Evolutionary conservation across 2,888 invertebrate species (phyloP).

Genomic region (Pristionchus japonicus): DNA sequence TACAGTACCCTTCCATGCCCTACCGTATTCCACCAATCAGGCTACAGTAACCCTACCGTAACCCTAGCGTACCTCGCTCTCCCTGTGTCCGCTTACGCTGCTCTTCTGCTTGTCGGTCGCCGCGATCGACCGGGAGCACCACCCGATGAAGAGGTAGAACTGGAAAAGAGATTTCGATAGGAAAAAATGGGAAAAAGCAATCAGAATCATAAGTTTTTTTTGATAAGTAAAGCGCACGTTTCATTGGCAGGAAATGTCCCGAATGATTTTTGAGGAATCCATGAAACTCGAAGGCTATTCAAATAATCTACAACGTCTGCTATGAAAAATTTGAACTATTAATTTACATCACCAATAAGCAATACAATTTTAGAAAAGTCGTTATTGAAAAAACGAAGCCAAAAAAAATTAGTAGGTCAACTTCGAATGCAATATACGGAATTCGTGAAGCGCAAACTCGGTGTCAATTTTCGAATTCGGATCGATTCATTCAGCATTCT

Average conservation of each 20-base stretch:
- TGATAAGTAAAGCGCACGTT: too few relatives aligned
- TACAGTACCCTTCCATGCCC: too few relatives aligned
- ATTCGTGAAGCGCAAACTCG: not conserved
- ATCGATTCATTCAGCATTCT: not conserved
- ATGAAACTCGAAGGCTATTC: not conserved
- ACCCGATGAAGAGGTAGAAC: constrained; percentile 91
- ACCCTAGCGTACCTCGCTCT: constrained; percentile 42
- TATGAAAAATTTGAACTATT: not conserved
- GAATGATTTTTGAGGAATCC: not conserved
- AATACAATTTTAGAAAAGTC: not conserved
- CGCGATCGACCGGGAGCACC: constrained; percentile 85
- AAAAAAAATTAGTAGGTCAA: too few relatives aligned
- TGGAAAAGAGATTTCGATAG: not conserved
- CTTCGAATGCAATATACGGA: too few relatives aligned
- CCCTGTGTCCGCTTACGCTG: constrained; percentile 47
- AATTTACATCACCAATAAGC: too few relatives aligned
- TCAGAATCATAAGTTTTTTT: too few relatives aligned
- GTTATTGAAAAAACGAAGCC: too few relatives aligned
- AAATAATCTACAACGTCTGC: too few relatives aligned
- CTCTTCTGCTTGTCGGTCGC: constrained; percentile 66
- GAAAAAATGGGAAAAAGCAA: not conserved
- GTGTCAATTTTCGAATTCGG: too few relatives aligned
- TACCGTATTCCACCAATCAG: too few relatives aligned
- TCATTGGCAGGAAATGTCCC: too few relatives aligned
- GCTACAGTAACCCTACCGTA: not conserved